Evolutionary conservation across 2,113 vertebrate genomes (phyloP), one percentile per base, ranked within the genome.

Genomic region (Aptenodytes patagonicus): DNA sequence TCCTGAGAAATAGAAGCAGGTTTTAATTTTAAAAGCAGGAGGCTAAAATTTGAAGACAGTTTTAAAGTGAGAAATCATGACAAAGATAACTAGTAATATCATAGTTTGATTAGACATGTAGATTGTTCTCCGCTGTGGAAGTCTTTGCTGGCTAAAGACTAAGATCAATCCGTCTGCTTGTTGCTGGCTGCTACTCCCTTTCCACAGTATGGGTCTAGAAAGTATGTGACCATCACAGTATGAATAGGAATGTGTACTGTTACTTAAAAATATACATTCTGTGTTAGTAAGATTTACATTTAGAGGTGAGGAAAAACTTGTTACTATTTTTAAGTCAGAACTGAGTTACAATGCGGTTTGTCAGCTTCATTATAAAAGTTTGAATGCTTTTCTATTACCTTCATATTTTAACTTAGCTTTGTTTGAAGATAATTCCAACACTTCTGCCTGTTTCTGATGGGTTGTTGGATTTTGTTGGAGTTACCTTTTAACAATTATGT

Each of bases 341-440:
- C 1, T n/a, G 17, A 68, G 9, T 40, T 77, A 9, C 31, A 34
- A 12, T 2, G 2, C 0, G 0, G 2, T 55, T 82, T 83, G 5
- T 54, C 20, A 22, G 1, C 26, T 82, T 82, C 32, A 28, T 7
- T 29, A 24, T 18, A 18, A 64, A 57, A 62, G 11, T 36, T 44
- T n/a, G 10, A 85, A 66, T 58, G 4, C 1, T 36, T 66, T 17
- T 5, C 34, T 73, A 31, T 44, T 29, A 44, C 5, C 3, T 69
- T 76, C 32, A 5, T 49, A 28, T 31, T 85, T 81, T 0, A 29
- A 57, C 79, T 46, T 70, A 44, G 1, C 2, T 90, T 57, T 62
- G 12, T 31, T 85, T 82, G n/a, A 42, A 83, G 13, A 29, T 28
- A 58, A 51, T 28, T 55, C 6, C 5, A 60, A 29, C 3, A 32